Evolutionary conservation across 2,797 vertebrate species (phyloP).

Genomic region (Diceros bicornis): DNA sequence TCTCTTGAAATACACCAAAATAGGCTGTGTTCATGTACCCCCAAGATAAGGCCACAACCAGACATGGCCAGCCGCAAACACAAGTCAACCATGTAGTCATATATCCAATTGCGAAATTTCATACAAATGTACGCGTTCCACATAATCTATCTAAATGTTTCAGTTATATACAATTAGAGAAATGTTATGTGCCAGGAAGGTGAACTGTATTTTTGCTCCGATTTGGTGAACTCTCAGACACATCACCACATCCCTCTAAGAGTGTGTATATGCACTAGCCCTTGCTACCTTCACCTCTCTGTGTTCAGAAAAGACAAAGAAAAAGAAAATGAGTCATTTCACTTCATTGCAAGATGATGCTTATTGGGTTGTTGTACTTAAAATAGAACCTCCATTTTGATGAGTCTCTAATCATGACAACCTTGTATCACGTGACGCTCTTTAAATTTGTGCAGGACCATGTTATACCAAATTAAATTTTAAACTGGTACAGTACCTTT

Average conservation of each 20-base stretch:
- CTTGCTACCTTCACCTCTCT: neutral
- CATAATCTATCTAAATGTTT: neutral
- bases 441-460: neutral
- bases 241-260: neutral
- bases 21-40: neutral
- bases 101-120: neutral
- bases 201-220: neutral
- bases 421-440: neutral
- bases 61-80: neutral
- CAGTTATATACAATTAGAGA: neutral
- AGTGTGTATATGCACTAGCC: neutral
- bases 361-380: neutral
- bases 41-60: neutral
- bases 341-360: neutral
- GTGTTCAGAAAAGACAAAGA: neutral
- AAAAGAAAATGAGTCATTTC: neutral
- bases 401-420: neutral
- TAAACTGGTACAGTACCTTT: neutral
- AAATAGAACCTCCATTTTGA: slow-evolving; percentile 17
- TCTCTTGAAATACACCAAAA: neutral
- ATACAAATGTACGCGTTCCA: neutral
- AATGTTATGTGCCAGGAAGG: neutral
- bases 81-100: neutral
- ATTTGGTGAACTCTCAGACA: neutral
- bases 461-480: neutral